Conservation (phyloP, 2,888 invertebrate genomes). For the Suillia variegata region DNA sequence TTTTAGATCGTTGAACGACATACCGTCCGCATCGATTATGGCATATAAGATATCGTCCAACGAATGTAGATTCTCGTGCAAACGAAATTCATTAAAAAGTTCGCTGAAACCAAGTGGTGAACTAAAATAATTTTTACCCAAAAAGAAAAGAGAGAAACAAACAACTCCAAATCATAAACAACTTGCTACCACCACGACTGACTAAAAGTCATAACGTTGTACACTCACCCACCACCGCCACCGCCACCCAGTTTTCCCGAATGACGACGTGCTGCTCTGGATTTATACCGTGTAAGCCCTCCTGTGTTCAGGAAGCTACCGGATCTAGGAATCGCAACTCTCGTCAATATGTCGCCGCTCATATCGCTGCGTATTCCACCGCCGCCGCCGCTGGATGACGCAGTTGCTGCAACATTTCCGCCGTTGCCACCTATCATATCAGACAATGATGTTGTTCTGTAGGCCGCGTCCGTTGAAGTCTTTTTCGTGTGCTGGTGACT, state of each 20-base stretch:
- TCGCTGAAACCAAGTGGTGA: constrained; percentile 86
- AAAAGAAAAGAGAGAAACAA: constrained; percentile 13
- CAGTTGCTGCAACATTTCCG: constrained; percentile 24
- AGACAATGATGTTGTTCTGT: constrained; percentile 33
- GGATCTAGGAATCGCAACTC: constrained; percentile 83
- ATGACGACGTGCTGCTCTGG: constrained; percentile 61
- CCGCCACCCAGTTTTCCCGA: constrained; percentile 60
- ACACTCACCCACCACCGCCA: constrained; percentile 51
- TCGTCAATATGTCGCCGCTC: constrained; percentile 81
- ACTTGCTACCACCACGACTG: constrained; percentile 27
- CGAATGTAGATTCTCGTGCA: constrained; percentile 86
- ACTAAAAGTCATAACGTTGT: not conserved
- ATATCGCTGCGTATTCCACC: constrained; percentile 61
- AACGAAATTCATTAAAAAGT: constrained; percentile 83
- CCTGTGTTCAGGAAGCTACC: constrained; percentile 85
- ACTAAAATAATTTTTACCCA: constrained; percentile 64
- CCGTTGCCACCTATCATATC: constrained; percentile 24
- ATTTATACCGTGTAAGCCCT: constrained; percentile 77
- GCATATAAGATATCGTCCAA: constrained; percentile 86
- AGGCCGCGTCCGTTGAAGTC: constrained; percentile 27
- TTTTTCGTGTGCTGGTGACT: constrained; percentile 34
- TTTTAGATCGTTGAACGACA: constrained; percentile 91
- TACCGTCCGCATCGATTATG: constrained; percentile 89
- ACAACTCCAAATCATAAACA: not conserved
- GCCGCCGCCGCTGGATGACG: constrained; percentile 29